Evolutionary conservation across 53 echinoderm and acorn worm genomes (phyloP).

Genomic region (Holothuria leucospilota): DNA sequence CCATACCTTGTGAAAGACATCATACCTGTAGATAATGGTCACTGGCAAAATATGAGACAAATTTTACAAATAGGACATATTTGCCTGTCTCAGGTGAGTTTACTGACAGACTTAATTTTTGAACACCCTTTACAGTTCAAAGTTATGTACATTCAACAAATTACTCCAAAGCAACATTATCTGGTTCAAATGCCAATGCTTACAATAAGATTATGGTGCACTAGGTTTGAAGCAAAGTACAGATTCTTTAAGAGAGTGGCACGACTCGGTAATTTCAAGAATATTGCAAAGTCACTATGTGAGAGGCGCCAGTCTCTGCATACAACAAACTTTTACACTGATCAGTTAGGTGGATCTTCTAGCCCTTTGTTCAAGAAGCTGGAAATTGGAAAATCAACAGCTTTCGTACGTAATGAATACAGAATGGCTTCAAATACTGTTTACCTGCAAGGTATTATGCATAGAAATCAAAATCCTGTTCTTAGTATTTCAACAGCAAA

Average conservation of each 20-base stretch:
- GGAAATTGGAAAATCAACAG: no score
- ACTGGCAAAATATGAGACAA: slow-evolving; percentile 25
- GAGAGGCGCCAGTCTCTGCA: slow-evolving; percentile 4
- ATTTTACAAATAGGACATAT: slow-evolving; percentile 43
- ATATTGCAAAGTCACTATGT: slow-evolving; percentile 40
- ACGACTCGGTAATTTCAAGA: slow-evolving; percentile 35
- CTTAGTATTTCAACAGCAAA: no score
- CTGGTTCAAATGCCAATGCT: slow-evolving; percentile 39
- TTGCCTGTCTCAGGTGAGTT: slow-evolving; percentile 30
- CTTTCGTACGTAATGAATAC: no score
- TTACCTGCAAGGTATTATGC: no score
- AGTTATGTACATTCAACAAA: slow-evolving; percentile 16
- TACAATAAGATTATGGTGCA: slow-evolving; percentile 43
- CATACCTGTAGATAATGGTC: slow-evolving; percentile 24
- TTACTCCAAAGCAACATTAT: slow-evolving; percentile 56
- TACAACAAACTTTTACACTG: no score
- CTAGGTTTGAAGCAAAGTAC: slow-evolving; percentile 50
- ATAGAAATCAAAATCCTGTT: no score
- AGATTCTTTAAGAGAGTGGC: slow-evolving; percentile 44
- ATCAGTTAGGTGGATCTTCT: no score
- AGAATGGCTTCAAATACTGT: no score
- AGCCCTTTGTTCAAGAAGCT: no score
- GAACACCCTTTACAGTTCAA: slow-evolving; percentile 38
- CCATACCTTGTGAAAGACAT: slow-evolving; percentile 40
- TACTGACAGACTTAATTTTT: slow-evolving; percentile 23